A percentile compares a stretch with the other conserved stretches of the same genome.
These are phyloP conservation scores for Drosophila neonasuta DNA, from an alignment of 2,888 invertebrate species.

Conservation along the genomic window DNA sequence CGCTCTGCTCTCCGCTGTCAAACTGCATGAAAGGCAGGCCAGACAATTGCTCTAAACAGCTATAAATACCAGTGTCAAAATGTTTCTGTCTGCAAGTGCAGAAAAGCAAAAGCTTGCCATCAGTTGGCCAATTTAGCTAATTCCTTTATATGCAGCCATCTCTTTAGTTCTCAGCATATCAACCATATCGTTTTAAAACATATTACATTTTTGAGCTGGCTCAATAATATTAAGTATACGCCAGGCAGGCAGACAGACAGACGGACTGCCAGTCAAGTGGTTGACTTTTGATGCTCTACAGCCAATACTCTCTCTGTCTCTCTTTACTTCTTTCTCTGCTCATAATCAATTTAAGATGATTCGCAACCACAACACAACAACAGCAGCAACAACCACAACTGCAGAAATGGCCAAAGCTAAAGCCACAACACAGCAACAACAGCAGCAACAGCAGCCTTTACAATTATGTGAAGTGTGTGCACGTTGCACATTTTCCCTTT, in stretches of 20 bases:
- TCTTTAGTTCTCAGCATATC: conserved; percentile 24
- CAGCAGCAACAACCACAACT: conserved; percentile 8
- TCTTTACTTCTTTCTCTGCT: conserved; percentile 20
- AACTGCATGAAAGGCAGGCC: conserved; percentile 1
- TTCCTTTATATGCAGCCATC: background rate
- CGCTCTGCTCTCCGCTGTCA: background rate
- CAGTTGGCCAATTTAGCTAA: background rate
- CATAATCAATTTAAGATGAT: conserved; percentile 71
- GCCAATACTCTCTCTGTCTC: conserved; percentile 31
- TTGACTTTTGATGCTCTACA: conserved; percentile 5
- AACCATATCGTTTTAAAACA: conserved; percentile 32
- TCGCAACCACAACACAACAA: conserved; percentile 29
- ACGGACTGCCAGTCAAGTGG: conserved; percentile 9
- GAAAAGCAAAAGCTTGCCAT: background rate
- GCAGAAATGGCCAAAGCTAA: conserved; percentile 1
- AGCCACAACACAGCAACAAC: conserved; percentile 6
- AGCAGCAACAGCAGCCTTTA: conserved; percentile 28
- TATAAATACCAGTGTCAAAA: conserved; percentile 11
- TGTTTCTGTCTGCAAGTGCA: background rate
- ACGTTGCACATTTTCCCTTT: conserved; percentile 40
- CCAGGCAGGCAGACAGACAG: background rate
- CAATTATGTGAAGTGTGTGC: conserved; percentile 60
- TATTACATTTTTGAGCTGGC: conserved; percentile 35
- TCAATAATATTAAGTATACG: conserved; percentile 39
- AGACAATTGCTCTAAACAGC: conserved; percentile 9